Conservation (phyloP, 2,113 vertebrate genomes). For the Tor tambroides region DNA sequence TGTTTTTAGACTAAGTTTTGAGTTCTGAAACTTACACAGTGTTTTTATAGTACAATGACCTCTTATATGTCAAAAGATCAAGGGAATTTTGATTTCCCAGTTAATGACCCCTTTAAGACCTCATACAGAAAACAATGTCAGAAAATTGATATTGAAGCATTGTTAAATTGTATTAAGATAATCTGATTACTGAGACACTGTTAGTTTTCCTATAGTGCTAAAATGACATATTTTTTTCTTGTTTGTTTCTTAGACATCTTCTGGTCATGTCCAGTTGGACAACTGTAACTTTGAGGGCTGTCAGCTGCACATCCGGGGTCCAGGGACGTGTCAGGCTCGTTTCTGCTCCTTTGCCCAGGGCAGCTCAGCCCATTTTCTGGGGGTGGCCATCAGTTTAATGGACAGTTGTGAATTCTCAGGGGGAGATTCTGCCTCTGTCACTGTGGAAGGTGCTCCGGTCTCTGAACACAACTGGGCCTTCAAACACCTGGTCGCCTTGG, state of each 20-base stretch:
- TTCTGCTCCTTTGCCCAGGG: slow-evolving; percentile 90
- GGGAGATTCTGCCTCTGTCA: slow-evolving; percentile 88
- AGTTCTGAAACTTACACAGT: no score
- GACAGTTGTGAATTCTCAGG: slow-evolving; percentile 91
- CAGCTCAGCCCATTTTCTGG: slow-evolving; percentile 82
- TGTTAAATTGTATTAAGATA: neutral
- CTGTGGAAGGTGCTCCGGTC: slow-evolving; percentile 84
- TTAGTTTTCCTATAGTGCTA: neutral
- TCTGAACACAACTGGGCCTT: slow-evolving; percentile 90
- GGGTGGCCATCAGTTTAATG: slow-evolving; percentile 82
- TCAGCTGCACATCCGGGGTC: slow-evolving; percentile 85
- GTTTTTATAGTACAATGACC: no score
- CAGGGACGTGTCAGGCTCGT: slow-evolving; percentile 88
- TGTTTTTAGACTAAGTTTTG: no score
- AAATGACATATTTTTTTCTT: neutral
- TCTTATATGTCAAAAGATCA: no score
- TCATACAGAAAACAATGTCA: neutral
- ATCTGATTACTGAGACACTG: neutral
- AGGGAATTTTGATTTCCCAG: no score
- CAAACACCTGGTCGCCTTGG: slow-evolving; percentile 82
- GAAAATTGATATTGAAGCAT: neutral
- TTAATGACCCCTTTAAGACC: no score
- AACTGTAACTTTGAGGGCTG: slow-evolving; percentile 90
- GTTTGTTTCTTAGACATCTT: slow-evolving; percentile 77
- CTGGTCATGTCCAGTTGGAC: slow-evolving; percentile 88